phyloP scores from a whole-genome alignment of 1,140 invertebrate genomes.

The Drosophila santomea region DNA sequence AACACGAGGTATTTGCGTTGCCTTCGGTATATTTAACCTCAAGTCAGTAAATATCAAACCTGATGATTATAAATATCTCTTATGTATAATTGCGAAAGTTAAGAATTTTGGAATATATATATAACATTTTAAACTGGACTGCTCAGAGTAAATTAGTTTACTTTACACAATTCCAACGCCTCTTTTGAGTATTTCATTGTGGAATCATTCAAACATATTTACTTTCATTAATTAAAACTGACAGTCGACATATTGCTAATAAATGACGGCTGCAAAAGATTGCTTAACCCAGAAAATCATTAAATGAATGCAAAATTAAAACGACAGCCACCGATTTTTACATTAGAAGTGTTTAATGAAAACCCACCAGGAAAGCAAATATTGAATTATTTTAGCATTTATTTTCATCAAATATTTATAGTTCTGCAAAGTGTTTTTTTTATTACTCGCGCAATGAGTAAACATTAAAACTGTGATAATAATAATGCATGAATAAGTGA shows the following conservation, averaged over 20 bases:
- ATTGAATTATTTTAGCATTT: constrained; percentile 17
- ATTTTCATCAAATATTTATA: constrained; percentile 30
- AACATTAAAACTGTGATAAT: constrained; percentile 24
- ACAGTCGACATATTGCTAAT: neutral
- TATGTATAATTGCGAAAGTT: neutral
- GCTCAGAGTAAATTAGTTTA: neutral
- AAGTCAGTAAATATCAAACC: neutral
- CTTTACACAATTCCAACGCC: too few species aligned
- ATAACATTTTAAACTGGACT: neutral
- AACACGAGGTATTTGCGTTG: constrained; percentile 26
- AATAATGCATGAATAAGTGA: constrained; percentile 33
- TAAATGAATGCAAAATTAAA: neutral
- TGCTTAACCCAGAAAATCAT: neutral
- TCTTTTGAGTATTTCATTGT: too few species aligned
- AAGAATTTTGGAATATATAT: neutral
- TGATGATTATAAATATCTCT: too few species aligned
- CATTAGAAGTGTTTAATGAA: neutral
- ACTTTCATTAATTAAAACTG: neutral
- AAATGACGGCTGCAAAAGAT: neutral
- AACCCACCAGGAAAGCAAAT: constrained; percentile 8
- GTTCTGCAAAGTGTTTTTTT: neutral
- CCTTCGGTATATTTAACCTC: neutral
- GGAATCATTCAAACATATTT: neutral
- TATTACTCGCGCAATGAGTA: constrained; percentile 11
- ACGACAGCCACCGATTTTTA: neutral